Conservation (phyloP, 2,888 invertebrate genomes). For the Candidula unifasciata region DNA sequence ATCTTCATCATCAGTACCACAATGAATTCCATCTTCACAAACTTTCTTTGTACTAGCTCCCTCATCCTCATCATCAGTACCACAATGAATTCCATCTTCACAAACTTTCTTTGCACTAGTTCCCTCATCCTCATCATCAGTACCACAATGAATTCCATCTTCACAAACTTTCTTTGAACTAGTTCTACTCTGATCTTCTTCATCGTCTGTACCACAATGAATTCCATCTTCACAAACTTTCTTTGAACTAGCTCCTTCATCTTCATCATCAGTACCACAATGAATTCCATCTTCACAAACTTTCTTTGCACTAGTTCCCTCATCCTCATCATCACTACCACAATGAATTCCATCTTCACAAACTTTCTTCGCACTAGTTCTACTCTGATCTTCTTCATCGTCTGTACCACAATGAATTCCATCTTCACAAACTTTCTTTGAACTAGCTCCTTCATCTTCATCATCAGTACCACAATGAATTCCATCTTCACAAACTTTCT, state of each 20-base stretch:
- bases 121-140: constrained; percentile 32
- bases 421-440: constrained; percentile 52
- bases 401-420: constrained; percentile 61
- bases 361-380: constrained; percentile 38
- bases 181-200: constrained; percentile 52
- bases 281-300: constrained; percentile 60
- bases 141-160: constrained; percentile 62
- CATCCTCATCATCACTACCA: constrained; percentile 60
- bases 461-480: constrained; percentile 59
- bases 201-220: constrained; percentile 57
- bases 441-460: constrained; percentile 49
- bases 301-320: constrained; percentile 42
- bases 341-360: constrained; percentile 62
- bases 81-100: constrained; percentile 62
- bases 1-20: constrained; percentile 60
- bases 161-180: constrained; percentile 48
- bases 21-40: constrained; percentile 62
- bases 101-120: constrained; percentile 37
- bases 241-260: constrained; percentile 46
- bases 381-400: constrained; percentile 54
- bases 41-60: constrained; percentile 44
- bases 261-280: constrained; percentile 61
- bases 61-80: constrained; percentile 57
- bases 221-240: constrained; percentile 58
- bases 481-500: constrained; percentile 57